Base-by-base conservation (phyloP, 2,113 vertebrate species). In the Mixornis gularis region DNA sequence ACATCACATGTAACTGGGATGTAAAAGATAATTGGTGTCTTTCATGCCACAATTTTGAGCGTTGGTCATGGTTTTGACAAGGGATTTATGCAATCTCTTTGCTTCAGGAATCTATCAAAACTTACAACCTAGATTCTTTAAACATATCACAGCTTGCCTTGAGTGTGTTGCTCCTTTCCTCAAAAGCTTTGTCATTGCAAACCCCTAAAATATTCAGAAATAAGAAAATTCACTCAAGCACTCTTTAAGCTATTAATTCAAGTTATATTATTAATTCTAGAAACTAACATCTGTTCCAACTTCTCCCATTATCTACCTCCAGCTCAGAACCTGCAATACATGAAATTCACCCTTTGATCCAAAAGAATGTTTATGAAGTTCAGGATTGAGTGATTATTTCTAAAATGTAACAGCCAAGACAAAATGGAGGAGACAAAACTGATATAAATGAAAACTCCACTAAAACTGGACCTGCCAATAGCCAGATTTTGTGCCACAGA, bases 391-490 rank as follows among this genome's bases (percentile, higher is more conserved):
- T 10, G 24, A 55, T 48, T 38, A 65, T 13, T 41, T 76, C 62
- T 66, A 74, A 90, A 93, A 80, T 16, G 17, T 43, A n/a, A 25
- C 79, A 93, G 58, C 59, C 49, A 76, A 81, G 29, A 56, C 32
- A 53, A 93, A 95, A 81, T 10, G 29, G 21, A 92, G 26, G 15
- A 92, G 44, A 72, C 52, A 82, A 90, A 89, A 79, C 4, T 65
- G 19, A 83, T 34, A 40, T 3, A 51, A 91, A 48, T 3, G 13
- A 87, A 41, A 92, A 56, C 20, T 64, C 44, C 78, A 64, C 29
- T 63, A 6, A 71, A 84, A 64, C 1, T 30, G 27, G 52, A 55
- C 49, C 30, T 85, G 38, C 32, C 51, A 40, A 76, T 8, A 85
- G 58, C 4, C 58, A 72, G 53, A 53, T 34, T 92, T 74, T 76